phyloP scores from a whole-genome alignment of 2,797 vertebrate genomes.

The Sebastes glaucus region DNA sequence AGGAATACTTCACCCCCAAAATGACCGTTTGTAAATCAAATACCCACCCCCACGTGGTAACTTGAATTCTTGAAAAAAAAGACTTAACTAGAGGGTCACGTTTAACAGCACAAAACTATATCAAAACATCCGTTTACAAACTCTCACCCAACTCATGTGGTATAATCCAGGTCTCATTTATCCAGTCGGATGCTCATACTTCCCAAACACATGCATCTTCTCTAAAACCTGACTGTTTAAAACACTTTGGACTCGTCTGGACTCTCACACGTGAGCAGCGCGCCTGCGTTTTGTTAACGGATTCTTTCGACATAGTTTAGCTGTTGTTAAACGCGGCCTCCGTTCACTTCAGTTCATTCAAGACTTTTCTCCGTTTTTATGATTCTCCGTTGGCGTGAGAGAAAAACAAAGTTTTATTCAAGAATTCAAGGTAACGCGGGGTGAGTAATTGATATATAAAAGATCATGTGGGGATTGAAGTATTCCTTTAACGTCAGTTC shows the following conservation, averaged over 20 bases:
- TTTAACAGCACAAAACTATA: background rate
- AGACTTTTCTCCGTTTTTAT: background rate
- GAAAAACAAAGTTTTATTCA: background rate
- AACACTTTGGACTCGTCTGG: background rate
- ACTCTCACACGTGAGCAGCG: background rate
- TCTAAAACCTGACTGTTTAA: background rate
- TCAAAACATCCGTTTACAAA: no score
- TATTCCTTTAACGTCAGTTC: background rate
- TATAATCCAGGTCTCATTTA: background rate
- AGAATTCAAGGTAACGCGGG: background rate
- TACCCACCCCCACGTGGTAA: background rate
- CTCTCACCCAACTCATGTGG: no score
- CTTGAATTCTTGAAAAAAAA: background rate
- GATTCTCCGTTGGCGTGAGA: background rate
- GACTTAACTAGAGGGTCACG: background rate
- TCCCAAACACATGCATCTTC: background rate
- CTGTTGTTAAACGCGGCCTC: background rate
- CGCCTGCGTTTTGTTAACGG: background rate
- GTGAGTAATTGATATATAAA: background rate
- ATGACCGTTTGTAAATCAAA: background rate
- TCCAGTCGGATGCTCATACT: background rate
- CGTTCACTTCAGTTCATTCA: background rate
- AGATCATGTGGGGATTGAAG: background rate
- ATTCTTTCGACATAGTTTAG: background rate
- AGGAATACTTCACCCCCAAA: background rate